Evolutionary conservation across 2,797 vertebrate species (phyloP).

Genomic region (Euphonia xanthogaster): DNA sequence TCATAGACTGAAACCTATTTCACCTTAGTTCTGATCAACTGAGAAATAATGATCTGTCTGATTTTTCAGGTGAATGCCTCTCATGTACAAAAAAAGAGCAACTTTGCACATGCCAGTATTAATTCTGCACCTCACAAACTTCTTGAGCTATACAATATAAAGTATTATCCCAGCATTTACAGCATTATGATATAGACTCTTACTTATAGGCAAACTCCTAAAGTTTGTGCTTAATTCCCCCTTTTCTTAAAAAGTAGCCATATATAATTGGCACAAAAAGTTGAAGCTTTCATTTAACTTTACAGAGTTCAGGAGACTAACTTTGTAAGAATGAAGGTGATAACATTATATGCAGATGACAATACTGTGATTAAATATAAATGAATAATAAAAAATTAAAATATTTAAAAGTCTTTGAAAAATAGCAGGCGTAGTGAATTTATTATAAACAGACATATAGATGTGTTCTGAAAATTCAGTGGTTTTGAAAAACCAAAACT

Average conservation of each 20-base stretch:
- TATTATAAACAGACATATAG: slow-evolving; percentile 18
- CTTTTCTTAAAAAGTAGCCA: background rate
- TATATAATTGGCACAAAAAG: background rate
- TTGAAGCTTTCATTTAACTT: background rate
- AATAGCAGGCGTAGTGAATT: background rate
- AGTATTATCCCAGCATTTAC: background rate
- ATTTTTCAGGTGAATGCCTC: slow-evolving; percentile 2
- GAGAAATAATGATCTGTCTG: background rate
- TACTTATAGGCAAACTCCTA: slow-evolving; percentile 8
- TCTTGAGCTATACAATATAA: background rate
- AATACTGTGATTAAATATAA: background rate
- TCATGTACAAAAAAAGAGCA: background rate
- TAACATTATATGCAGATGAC: background rate
- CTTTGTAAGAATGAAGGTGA: slow-evolving; percentile 23
- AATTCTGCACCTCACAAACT: background rate
- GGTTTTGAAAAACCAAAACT: background rate
- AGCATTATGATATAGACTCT: background rate
- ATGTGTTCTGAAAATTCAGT: slow-evolving; percentile 17
- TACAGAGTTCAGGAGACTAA: background rate
- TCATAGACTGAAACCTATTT: background rate
- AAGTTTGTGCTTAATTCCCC: background rate
- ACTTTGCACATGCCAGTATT: background rate
- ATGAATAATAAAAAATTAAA: slow-evolving; percentile 35
- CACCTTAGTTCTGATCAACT: background rate
- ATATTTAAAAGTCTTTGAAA: background rate